A percentile compares a stretch with the other conserved stretches of the same genome.
Evolutionary conservation across 2,113 vertebrate genomes (phyloP).

Genomic region (Rhabdomys dilectus): DNA sequence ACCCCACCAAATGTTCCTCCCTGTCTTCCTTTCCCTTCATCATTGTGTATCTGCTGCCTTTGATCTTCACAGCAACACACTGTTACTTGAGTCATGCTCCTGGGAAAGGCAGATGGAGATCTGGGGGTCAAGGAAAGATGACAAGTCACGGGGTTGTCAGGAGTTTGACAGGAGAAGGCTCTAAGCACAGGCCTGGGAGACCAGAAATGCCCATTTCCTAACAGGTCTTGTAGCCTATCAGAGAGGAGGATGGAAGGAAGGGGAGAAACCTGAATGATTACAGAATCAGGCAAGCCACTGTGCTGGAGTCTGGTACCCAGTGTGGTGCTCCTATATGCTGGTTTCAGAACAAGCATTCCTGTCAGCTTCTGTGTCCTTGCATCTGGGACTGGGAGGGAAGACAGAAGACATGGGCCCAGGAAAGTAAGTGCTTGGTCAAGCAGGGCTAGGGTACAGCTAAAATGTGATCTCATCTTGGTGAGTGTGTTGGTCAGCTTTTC

Average conservation of each 20-base stretch:
- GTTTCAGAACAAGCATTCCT: too few relatives aligned
- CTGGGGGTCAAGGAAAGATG: background rate
- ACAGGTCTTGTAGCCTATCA: background rate
- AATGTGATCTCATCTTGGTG: background rate
- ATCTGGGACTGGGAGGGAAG: background rate
- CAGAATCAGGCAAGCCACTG: background rate
- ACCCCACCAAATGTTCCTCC: too few relatives aligned
- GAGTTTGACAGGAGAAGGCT: accelerated
- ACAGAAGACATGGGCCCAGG: background rate
- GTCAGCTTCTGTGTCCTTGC: accelerated
- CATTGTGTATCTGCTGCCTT: background rate
- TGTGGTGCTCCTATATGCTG: accelerated
- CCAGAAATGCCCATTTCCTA: accelerated
- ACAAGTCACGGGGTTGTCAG: accelerated
- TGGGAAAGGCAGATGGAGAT: background rate
- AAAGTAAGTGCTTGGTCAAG: background rate
- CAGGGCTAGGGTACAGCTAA: background rate
- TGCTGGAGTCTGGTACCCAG: accelerated
- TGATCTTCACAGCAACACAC: background rate
- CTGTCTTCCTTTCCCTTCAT: background rate
- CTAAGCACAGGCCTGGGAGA: background rate
- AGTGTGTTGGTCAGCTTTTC: background rate
- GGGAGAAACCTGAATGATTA: accelerated
- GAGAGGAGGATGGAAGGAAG: background rate
- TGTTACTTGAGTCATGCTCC: background rate